Evolutionary conservation across 1,140 invertebrate species (phyloP).

Genomic region (Diorhabda sublineata): DNA sequence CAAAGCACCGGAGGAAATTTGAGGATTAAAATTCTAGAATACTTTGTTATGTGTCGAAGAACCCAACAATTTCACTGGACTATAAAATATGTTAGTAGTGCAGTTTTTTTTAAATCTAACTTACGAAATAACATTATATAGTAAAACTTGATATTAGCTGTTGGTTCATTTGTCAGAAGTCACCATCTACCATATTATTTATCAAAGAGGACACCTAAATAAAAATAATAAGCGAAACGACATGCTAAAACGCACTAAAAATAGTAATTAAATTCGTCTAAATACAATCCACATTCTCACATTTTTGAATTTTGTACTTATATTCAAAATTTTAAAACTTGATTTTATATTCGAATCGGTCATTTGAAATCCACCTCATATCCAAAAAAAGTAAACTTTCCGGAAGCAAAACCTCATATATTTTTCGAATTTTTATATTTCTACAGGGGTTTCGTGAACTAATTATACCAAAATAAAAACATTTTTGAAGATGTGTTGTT

Average conservation of each 20-base stretch:
- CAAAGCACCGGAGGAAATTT: too few species aligned
- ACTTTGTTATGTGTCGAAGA: too few species aligned
- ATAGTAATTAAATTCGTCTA: neutral
- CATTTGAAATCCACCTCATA: too few species aligned
- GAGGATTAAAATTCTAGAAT: too few species aligned
- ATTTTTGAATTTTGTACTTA: neutral
- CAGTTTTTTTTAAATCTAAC: constrained; percentile 26
- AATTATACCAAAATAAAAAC: too few species aligned
- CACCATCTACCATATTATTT: constrained; percentile 36
- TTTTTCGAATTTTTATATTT: too few species aligned
- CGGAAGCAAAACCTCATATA: too few species aligned
- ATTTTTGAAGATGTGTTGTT: too few species aligned
- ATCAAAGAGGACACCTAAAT: constrained; percentile 33
- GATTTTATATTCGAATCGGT: too few species aligned
- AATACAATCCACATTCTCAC: neutral
- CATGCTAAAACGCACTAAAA: constrained; percentile 13
- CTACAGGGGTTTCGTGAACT: too few species aligned
- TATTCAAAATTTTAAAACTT: too few species aligned
- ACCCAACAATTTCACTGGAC: neutral
- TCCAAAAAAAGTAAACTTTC: too few species aligned
- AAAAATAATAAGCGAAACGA: constrained; percentile 16
- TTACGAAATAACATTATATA: constrained; percentile 30
- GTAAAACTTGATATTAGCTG: constrained; percentile 25
- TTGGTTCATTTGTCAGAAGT: constrained; percentile 29
- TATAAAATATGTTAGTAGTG: constrained; percentile 5